These are phyloP conservation scores for Apoda limacodes DNA, from an alignment of 2,888 invertebrate genomes.

Conservation along the genomic window DNA sequence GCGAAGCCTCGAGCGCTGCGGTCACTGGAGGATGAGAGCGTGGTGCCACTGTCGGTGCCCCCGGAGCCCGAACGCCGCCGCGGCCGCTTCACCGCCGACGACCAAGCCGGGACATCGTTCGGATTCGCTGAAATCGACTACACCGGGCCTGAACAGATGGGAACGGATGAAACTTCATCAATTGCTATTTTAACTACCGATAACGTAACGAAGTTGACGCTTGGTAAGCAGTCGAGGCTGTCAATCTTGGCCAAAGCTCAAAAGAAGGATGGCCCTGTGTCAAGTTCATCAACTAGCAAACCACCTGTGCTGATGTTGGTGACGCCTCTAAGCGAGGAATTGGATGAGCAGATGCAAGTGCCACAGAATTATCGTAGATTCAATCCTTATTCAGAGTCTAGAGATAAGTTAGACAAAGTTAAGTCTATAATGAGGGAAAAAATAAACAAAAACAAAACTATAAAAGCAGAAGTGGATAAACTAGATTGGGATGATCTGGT, in stretches of 20 bases:
- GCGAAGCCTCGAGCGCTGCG: conserved; percentile 17
- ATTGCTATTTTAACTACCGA: no score
- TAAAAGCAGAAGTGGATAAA: conserved; percentile 47
- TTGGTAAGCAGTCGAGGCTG: conserved; percentile 47
- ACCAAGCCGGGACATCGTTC: conserved; percentile 2
- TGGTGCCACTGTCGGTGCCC: conserved; percentile 5
- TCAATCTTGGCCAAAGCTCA: conserved; percentile 49
- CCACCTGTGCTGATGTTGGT: conserved; percentile 51
- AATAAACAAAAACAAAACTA: conserved; percentile 34
- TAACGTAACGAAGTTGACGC: conserved; percentile 27
- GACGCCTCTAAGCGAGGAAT: conserved; percentile 34
- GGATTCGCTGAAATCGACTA: no score
- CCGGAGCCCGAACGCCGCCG: background rate
- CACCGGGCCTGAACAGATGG: no score
- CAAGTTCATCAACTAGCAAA: conserved; percentile 28
- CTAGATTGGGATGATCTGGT: conserved; percentile 53
- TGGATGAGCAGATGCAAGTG: conserved; percentile 16
- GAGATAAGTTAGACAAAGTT: conserved; percentile 32
- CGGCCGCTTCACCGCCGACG: conserved; percentile 1
- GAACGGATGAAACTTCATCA: no score
- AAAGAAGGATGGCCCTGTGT: conserved; percentile 32
- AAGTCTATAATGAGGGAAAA: conserved; percentile 48
- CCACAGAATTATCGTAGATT: no score
- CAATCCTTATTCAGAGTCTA: no score
- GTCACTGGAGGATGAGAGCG: conserved; percentile 16